Evolutionary conservation across 2,797 vertebrate genomes (phyloP).

Genomic region (Sorex maritimensis): DNA sequence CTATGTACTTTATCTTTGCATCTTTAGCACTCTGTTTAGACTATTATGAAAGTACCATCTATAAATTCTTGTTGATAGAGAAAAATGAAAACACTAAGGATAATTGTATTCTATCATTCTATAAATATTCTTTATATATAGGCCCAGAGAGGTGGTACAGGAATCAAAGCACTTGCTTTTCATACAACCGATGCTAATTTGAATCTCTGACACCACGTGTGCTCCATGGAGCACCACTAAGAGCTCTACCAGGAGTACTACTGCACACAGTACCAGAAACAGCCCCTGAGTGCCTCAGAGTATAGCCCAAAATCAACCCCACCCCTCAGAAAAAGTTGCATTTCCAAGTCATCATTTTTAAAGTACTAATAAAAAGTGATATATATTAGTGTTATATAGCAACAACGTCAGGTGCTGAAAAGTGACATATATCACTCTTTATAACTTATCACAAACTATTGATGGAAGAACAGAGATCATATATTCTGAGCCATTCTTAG

Average conservation of each 20-base stretch:
- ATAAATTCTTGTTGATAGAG: conserved; percentile 24
- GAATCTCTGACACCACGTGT: no score
- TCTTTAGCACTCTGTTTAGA: neutral
- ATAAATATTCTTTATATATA: neutral
- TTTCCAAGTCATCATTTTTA: conserved; percentile 9
- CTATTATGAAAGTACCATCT: conserved; percentile 12
- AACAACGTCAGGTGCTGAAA: neutral
- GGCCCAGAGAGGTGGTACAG: no score
- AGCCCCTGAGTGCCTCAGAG: no score
- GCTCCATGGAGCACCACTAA: no score
- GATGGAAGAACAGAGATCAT: conserved; percentile 20
- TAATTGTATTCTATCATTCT: neutral
- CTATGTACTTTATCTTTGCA: neutral
- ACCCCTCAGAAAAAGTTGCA: neutral
- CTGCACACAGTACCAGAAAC: no score
- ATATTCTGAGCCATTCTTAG: conserved; percentile 20
- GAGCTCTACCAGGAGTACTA: no score
- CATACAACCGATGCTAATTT: no score
- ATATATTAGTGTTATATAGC: neutral
- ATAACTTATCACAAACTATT: neutral
- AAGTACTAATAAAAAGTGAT: neutral
- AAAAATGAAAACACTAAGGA: conserved; percentile 21
- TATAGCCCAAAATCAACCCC: no score
- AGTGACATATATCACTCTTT: neutral
- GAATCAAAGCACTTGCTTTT: no score